phyloP scores from a whole-genome alignment of 1,140 invertebrate species.

The Bombyx mandarina region DNA sequence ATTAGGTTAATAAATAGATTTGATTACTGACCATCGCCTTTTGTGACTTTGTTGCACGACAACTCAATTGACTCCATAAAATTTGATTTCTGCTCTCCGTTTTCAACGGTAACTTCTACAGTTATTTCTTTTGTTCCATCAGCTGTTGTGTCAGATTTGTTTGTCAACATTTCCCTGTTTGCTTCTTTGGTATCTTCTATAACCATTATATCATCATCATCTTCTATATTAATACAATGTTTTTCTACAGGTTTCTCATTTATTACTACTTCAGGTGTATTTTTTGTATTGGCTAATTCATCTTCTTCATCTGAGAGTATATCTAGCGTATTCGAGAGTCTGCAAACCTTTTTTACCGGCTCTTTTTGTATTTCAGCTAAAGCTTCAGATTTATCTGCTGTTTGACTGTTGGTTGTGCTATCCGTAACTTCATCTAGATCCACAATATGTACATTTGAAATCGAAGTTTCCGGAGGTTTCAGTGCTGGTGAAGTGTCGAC shows the following conservation, averaged over 20 bases:
- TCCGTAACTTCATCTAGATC: conserved; percentile 10
- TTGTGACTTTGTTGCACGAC: background rate
- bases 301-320: conserved; percentile 57
- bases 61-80: conserved; percentile 5
- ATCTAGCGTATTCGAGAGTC: conserved; percentile 49
- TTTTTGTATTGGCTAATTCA: conserved; percentile 14
- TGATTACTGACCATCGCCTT: background rate
- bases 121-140: background rate
- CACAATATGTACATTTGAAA: background rate
- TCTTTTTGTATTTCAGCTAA: conserved; percentile 13
- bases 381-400: conserved; percentile 6
- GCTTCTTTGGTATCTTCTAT: conserved; percentile 28
- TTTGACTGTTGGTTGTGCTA: conserved; percentile 5
- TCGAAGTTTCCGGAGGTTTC: too few species aligned
- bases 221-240: conserved; percentile 42
- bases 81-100: conserved; percentile 8
- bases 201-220: conserved; percentile 51
- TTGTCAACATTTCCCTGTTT: background rate
- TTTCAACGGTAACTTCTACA: conserved; percentile 3
- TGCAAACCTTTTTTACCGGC: conserved; percentile 18
- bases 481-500: too few species aligned
- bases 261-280: conserved; percentile 2
- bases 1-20: too few species aligned
- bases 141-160: conserved; percentile 1
- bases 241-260: conserved; percentile 16